These are phyloP conservation scores for Triplophysa rosa DNA, from an alignment of 2,113 vertebrate genomes.

Conservation along the genomic window DNA sequence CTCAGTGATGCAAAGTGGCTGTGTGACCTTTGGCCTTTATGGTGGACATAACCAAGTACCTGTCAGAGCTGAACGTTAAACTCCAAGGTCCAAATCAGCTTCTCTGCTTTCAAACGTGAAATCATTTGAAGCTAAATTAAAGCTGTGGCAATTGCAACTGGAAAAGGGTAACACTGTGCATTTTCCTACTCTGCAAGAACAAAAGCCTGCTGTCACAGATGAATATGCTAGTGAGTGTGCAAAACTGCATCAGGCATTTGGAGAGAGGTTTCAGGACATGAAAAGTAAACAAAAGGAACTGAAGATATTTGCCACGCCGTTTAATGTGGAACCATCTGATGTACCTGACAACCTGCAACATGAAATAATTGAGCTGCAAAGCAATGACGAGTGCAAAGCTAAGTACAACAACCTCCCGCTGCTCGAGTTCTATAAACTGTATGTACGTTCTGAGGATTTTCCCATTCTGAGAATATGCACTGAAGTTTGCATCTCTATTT, in stretches of 20 bases:
- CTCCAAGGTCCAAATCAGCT: conserved; percentile 57
- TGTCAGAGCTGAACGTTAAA: conserved; percentile 56
- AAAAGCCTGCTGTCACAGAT: conserved; percentile 49
- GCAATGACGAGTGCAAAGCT: conserved; percentile 58
- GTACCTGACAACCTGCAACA: conserved; percentile 59
- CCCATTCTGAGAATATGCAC: conserved; percentile 58
- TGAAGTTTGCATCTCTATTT: conserved; percentile 62
- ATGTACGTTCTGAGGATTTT: background rate
- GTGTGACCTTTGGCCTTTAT: conserved; percentile 54
- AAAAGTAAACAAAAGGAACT: background rate
- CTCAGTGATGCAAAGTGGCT: conserved; percentile 47
- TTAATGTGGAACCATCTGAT: conserved; percentile 62
- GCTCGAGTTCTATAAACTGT: conserved; percentile 52
- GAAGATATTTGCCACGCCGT: conserved; percentile 37
- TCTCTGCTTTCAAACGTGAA: conserved; percentile 48
- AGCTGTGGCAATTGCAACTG: no score
- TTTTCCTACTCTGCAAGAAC: background rate
- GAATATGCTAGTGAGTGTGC: conserved; percentile 53
- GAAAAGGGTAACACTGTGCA: no score
- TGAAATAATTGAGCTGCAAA: conserved; percentile 48
- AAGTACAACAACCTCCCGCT: conserved; percentile 60
- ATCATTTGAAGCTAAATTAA: no score
- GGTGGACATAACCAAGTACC: conserved; percentile 54
- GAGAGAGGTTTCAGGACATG: no score
- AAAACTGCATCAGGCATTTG: conserved; percentile 43